Conservation (phyloP, 2,797 vertebrate species). For the Thunnus albacares region DNA sequence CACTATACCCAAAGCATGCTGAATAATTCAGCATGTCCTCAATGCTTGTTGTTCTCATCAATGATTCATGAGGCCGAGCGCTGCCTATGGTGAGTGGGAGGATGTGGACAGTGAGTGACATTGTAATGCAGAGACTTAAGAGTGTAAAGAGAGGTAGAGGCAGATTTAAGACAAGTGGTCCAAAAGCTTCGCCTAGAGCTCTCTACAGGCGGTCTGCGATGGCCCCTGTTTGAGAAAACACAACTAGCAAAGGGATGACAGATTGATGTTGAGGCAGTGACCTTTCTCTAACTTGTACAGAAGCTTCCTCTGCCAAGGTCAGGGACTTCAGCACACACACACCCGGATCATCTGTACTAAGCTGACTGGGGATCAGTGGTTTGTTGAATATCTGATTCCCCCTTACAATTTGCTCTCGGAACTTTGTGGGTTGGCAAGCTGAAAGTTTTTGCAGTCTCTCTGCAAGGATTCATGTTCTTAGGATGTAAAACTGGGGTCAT, state of each 20-base stretch:
- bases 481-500: not conserved
- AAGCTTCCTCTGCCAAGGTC: constrained; percentile 34
- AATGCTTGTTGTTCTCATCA: constrained; percentile 63
- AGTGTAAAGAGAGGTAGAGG: constrained; percentile 29
- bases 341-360: constrained; percentile 2
- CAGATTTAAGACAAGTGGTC: constrained; percentile 56
- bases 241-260: not conserved
- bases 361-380: not conserved
- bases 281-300: constrained; percentile 36
- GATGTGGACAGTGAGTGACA: constrained; percentile 40
- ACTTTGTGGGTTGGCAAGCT: not conserved
- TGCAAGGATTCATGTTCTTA: not conserved
- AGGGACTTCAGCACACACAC: not conserved
- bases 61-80: constrained; percentile 73
- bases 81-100: constrained; percentile 54
- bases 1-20: constrained; percentile 52
- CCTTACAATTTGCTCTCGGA: not conserved
- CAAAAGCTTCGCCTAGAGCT: constrained; percentile 54
- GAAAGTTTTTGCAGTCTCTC: not conserved
- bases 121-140: constrained; percentile 28
- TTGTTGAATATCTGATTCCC: not conserved
- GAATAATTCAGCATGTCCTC: constrained; percentile 80
- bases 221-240: constrained; percentile 21
- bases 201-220: constrained; percentile 38
- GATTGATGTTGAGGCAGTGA: constrained; percentile 29